Conservation (phyloP, 2,113 vertebrate genomes). For the Platichthys stellatus region DNA sequence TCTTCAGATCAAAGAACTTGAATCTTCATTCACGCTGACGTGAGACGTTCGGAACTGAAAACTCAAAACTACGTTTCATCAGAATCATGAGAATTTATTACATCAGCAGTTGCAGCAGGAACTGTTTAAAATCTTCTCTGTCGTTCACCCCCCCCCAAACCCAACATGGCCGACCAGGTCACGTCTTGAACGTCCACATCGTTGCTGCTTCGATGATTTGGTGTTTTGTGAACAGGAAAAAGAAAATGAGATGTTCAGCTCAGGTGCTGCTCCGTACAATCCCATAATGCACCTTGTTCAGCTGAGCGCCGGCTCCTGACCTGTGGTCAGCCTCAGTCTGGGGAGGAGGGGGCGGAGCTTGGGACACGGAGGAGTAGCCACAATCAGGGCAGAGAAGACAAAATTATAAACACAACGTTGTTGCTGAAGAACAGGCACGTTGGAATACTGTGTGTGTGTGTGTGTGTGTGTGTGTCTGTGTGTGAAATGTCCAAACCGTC, state of each 20-base stretch:
- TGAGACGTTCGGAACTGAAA: neutral
- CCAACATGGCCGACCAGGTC: conserved; percentile 33
- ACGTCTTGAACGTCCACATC: neutral
- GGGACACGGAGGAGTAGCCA: conserved; percentile 47
- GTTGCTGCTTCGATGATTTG: neutral
- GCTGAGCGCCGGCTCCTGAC: neutral
- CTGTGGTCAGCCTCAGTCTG: neutral
- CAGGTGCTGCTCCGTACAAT: conserved; percentile 7
- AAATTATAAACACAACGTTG: conserved; percentile 31
- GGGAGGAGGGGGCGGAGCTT: conserved; percentile 28
- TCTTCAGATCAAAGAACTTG: too few relatives aligned
- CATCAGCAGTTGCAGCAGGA: conserved; percentile 67
- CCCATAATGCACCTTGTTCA: conserved; percentile 40
- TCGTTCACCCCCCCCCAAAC: neutral
- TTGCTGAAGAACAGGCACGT: conserved; percentile 76
- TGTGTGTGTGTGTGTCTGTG: conserved; percentile 49
- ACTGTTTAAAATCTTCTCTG: conserved; percentile 61
- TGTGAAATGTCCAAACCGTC: conserved; percentile 64
- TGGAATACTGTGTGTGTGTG: conserved; percentile 67
- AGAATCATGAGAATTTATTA: conserved; percentile 73
- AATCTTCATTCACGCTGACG: too few relatives aligned
- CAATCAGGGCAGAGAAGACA: conserved; percentile 58
- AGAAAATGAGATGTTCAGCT: neutral
- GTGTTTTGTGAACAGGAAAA: conserved; percentile 8
- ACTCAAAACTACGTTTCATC: conserved; percentile 22